Evolutionary conservation across 2,113 vertebrate species (phyloP).

Genomic region (Dinomys branickii): DNA sequence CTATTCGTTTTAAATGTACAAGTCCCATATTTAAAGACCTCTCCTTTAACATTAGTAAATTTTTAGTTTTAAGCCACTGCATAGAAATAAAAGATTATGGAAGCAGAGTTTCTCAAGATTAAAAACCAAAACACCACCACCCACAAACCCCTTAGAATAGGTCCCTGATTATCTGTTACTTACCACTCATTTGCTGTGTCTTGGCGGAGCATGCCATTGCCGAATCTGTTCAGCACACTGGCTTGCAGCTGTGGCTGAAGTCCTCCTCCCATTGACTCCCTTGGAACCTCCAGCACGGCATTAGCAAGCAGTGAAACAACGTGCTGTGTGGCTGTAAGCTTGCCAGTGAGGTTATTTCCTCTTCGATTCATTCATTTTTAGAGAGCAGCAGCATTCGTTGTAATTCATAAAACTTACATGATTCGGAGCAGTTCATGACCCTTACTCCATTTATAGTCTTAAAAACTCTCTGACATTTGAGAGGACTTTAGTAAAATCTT

Average conservation of each 20-base stretch:
- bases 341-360: slow-evolving; percentile 78
- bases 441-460: slow-evolving; percentile 41
- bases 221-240: background rate
- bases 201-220: slow-evolving; percentile 8
- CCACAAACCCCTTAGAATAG: background rate
- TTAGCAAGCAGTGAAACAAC: slow-evolving; percentile 69
- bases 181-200: background rate
- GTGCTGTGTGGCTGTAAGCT: slow-evolving; percentile 66
- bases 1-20: slow-evolving; percentile 55
- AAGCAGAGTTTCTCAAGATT: slow-evolving; percentile 60
- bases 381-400: background rate
- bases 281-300: slow-evolving; percentile 66
- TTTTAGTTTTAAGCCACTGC: slow-evolving; percentile 58
- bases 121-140: background rate
- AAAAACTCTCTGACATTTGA: slow-evolving; percentile 29
- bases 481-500: slow-evolving; percentile 19
- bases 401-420: slow-evolving; percentile 62
- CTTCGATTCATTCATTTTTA: slow-evolving; percentile 54
- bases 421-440: slow-evolving; percentile 38
- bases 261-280: slow-evolving; percentile 66
- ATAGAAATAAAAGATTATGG: slow-evolving; percentile 48
- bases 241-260: slow-evolving; percentile 13
- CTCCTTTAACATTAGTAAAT: slow-evolving; percentile 35
- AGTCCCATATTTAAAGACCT: slow-evolving; percentile 35
- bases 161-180: slow-evolving; percentile 27